Percentiles rank a stretch among this genome's conserved stretches.
phyloP scores from a whole-genome alignment of 2,797 vertebrate genomes.

The Danio aesculapii region DNA sequence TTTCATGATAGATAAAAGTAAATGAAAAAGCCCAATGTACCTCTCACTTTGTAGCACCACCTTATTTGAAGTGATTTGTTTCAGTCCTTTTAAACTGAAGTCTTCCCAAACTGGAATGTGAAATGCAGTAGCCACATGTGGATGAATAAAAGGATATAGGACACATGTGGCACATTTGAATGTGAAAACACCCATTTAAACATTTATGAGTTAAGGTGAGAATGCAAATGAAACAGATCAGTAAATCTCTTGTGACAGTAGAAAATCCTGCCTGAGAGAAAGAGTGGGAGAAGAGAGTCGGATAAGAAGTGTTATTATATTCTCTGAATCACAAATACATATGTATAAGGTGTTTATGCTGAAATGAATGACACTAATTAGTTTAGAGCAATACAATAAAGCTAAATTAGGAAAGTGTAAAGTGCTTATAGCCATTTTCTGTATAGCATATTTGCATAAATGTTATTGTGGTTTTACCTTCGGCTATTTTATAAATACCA shows the following conservation, averaged over 20 bases:
- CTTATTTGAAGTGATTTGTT: too few relatives aligned
- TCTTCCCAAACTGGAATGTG: too few relatives aligned
- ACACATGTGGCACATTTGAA: not conserved
- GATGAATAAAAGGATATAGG: not conserved
- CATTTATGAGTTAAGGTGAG: not conserved
- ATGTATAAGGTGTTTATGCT: constrained; percentile 10
- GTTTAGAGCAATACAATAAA: constrained; percentile 33
- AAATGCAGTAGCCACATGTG: too few relatives aligned
- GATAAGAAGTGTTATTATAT: constrained; percentile 8
- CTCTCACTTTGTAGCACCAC: too few relatives aligned
- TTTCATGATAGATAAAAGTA: too few relatives aligned
- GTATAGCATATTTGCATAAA: constrained; percentile 5
- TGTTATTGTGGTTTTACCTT: not conserved
- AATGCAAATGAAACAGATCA: constrained; percentile 13
- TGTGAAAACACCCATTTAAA: not conserved
- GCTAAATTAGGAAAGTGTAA: not conserved
- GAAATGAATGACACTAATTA: constrained; percentile 7
- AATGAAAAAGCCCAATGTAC: too few relatives aligned
- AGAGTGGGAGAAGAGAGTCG: not conserved
- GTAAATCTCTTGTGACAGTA: constrained; percentile 4
- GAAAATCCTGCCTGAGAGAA: constrained; percentile 17
- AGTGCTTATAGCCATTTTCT: constrained; percentile 2
- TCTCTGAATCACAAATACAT: constrained; percentile 21
- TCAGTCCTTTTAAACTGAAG: too few relatives aligned
- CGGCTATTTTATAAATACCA: not conserved